phyloP scores from a whole-genome alignment of 2,888 invertebrate species.

The Lithophane semibrunnea region DNA sequence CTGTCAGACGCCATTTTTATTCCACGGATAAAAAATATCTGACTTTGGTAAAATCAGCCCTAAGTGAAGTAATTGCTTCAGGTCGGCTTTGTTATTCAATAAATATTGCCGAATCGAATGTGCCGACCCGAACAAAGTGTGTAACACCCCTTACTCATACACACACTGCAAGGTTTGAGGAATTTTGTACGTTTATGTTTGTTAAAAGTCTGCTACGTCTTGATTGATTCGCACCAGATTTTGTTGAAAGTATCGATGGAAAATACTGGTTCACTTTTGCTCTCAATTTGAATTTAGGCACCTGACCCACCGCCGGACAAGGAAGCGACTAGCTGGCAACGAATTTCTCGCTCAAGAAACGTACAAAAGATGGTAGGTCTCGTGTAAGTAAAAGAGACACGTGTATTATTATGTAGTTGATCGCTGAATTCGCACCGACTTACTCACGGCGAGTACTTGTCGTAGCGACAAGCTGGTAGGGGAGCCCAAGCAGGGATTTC shows the following conservation, averaged over 20 bases:
- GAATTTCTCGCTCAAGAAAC: not conserved
- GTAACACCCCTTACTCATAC: constrained; percentile 1
- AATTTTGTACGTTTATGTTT: constrained; percentile 41
- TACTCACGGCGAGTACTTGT: too few relatives aligned
- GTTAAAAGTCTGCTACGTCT: constrained; percentile 23
- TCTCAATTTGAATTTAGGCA: too few relatives aligned
- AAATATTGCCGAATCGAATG: not conserved
- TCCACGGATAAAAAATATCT: too few relatives aligned
- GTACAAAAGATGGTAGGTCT: not conserved
- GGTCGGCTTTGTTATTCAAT: not conserved
- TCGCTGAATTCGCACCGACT: not conserved
- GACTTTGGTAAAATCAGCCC: too few relatives aligned
- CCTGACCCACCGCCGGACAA: too few relatives aligned
- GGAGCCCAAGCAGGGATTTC: too few relatives aligned
- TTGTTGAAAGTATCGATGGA: constrained; percentile 11
- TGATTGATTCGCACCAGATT: constrained; percentile 22
- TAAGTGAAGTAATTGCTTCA: not conserved
- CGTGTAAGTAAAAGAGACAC: not conserved
- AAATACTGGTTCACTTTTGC: not conserved
- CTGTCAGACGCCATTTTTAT: too few relatives aligned
- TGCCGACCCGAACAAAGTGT: not conserved
- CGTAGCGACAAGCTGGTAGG: too few relatives aligned
- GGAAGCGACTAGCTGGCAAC: not conserved
- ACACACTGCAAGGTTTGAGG: constrained; percentile 4
- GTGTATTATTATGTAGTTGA: not conserved